phyloP scores from a whole-genome alignment of 2,113 vertebrate species.

The Phrynosoma platyrhinos region DNA sequence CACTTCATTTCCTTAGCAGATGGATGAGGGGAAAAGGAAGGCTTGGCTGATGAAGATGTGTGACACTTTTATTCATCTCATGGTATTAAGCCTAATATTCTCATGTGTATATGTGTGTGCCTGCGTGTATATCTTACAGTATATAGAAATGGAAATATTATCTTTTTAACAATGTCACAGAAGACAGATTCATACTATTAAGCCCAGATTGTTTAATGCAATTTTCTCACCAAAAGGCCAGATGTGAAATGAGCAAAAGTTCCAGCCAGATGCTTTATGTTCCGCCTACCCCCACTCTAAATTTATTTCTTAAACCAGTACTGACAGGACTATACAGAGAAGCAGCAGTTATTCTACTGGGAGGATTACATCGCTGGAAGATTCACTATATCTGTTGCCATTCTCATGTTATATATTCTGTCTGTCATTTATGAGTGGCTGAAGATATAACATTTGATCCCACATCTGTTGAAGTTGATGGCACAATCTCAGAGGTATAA shows the following conservation, averaged over 20 bases:
- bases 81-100: background rate
- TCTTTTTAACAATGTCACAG: constrained; percentile 4
- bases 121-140: background rate
- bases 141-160: background rate
- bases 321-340: constrained; percentile 19
- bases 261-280: background rate
- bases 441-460: background rate
- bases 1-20: background rate
- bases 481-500: constrained; percentile 6
- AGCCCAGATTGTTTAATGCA: constrained; percentile 16
- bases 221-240: constrained; percentile 28
- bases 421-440: constrained; percentile 25
- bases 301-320: background rate
- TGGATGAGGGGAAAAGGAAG: background rate
- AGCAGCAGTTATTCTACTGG: background rate
- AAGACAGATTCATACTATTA: constrained; percentile 14
- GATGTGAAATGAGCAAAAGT: constrained; percentile 21
- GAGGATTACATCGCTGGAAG: background rate
- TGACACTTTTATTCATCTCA: constrained; percentile 11
- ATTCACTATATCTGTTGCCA: background rate
- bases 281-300: too few species aligned
- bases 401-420: background rate
- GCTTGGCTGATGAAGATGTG: background rate
- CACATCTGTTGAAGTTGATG: constrained; percentile 27
- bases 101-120: background rate